Evolutionary conservation across 2,797 vertebrate species (phyloP).

Genomic region (Ctenopoma multispine): DNA sequence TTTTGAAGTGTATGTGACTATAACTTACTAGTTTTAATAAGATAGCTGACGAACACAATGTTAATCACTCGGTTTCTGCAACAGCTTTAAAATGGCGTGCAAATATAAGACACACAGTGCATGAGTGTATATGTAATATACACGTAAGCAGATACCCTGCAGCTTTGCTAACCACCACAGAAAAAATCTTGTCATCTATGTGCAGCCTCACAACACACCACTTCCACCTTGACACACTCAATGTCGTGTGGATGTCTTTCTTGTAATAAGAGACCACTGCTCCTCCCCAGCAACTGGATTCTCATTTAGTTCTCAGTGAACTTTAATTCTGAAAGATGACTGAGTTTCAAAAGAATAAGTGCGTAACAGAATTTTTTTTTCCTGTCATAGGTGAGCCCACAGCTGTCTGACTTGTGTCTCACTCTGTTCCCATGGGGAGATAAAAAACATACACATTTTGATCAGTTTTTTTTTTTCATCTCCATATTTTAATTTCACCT

Average conservation of each 20-base stretch:
- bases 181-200: slow-evolving; percentile 25
- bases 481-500: not conserved
- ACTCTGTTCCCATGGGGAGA: not conserved
- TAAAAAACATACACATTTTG: not conserved
- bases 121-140: not conserved
- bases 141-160: slow-evolving; percentile 14
- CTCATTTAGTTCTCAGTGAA: slow-evolving; percentile 20
- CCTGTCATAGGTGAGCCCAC: slow-evolving; percentile 2
- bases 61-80: not conserved
- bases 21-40: not conserved
- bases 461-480: not conserved
- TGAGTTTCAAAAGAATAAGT: slow-evolving; percentile 7
- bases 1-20: not conserved
- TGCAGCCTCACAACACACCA: slow-evolving; percentile 46
- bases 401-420: not conserved
- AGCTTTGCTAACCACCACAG: slow-evolving; percentile 36
- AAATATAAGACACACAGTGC: not conserved
- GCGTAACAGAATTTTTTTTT: slow-evolving; percentile 1
- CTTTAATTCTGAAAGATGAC: slow-evolving; percentile 21
- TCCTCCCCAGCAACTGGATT: slow-evolving; percentile 11
- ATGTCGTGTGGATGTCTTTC: slow-evolving; percentile 36
- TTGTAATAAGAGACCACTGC: slow-evolving; percentile 50
- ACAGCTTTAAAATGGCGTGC: slow-evolving; percentile 9
- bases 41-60: not conserved
- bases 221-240: slow-evolving; percentile 49